Evolutionary conservation across 2,888 invertebrate species (phyloP), one percentile per base, ranked within the genome.

Genomic region (Scaptomyza flava): DNA sequence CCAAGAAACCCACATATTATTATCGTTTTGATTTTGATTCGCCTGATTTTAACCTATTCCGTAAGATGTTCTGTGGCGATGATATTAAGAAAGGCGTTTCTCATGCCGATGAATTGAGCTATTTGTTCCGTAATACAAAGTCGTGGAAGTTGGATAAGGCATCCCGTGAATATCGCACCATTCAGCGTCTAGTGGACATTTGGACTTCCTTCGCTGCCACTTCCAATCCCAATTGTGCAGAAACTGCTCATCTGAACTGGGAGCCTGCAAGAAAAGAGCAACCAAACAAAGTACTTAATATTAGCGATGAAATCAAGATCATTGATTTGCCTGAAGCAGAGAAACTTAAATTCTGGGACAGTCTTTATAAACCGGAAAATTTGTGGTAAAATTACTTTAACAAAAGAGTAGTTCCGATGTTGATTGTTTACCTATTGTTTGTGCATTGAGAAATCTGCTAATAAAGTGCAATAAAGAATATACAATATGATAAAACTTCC

Each of bases 21-120:
- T 91, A 90, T 48, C 87, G 91, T 23, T 91, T 91, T 41, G 90
- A 89, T 27, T 87, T 87, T 45, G 91, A 91, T 72, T 91, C 91
- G 0, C 72, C 81, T 8, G 62, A 70, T 53, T 90, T 90, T 31
- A 91, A 91, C 66, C 81, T 88, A 46, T 79, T 74, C 38, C 82
- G 90, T 4, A 33, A 74, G 9, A 72, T 82, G 12, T 86, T 84
- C 59, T 90, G 90, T 43, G 90, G 88, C 0, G 69, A 73, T 11
- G 81, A 84, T 12, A 61, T 85, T 0, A 73, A 75, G 27, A 27
- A 52, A 14, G 91, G 91, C 0, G 88, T 89, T 11, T 85, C 89
- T 48, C 91, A 91, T 77, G 90, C 81, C 6, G 91, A 91, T 61
- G 91, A 91, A 5, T 38, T 91, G 6, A 56, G 88, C 14, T 91